Conservation (phyloP, 2,113 vertebrate species). For the human region DNA sequence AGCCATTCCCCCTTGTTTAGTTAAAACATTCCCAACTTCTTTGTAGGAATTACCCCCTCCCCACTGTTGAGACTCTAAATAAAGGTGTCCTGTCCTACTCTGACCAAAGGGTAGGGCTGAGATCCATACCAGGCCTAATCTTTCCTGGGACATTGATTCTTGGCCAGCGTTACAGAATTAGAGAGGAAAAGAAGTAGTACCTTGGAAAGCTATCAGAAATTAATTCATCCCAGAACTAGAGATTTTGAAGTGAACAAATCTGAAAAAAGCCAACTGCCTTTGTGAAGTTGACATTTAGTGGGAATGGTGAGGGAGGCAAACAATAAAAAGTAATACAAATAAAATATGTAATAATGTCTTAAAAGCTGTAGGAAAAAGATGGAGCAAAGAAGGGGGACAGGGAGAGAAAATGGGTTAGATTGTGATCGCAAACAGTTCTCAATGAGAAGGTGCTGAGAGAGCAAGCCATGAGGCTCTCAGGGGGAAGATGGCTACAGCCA, state of each 20-base stretch:
- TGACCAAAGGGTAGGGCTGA: not conserved
- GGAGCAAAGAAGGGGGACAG: not conserved
- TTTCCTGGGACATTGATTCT: not conserved
- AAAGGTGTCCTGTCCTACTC: not conserved
- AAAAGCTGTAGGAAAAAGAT: not conserved
- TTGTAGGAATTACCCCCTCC: not conserved
- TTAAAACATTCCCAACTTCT: not conserved
- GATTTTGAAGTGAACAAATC: not conserved
- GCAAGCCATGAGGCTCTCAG: not conserved
- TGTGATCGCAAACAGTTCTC: not conserved
- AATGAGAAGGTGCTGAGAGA: not conserved
- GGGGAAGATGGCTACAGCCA: not conserved
- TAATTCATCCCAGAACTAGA: not conserved
- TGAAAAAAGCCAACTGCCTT: not conserved
- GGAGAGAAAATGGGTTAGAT: not conserved
- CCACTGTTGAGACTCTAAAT: too few species aligned
- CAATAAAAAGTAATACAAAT: not conserved
- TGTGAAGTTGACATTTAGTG: not conserved
- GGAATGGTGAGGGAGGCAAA: accelerated
- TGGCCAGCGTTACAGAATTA: not conserved
- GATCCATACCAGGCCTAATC: not conserved
- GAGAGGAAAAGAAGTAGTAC: too few species aligned
- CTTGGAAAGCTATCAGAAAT: not conserved
- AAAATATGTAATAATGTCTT: not conserved
- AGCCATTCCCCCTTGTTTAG: not conserved